These are phyloP conservation scores for Physeter macrocephalus DNA, from an alignment of 2,113 vertebrate species.

Conservation along the genomic window DNA sequence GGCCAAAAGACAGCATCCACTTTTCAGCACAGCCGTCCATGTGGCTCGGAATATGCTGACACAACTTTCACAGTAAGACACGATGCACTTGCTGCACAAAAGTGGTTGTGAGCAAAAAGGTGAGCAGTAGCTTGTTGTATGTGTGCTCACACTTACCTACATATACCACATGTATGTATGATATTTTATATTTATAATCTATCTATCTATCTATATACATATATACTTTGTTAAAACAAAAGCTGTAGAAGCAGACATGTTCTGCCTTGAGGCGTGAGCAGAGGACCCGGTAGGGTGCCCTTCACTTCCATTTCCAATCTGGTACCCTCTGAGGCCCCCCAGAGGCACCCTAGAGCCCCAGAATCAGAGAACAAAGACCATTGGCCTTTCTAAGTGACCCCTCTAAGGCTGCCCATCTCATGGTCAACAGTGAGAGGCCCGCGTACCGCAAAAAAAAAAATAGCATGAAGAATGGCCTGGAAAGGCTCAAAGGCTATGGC, in stretches of 20 bases:
- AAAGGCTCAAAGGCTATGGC: no score
- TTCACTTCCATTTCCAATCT: neutral
- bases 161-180: neutral
- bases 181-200: neutral
- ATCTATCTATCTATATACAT: neutral
- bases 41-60: neutral
- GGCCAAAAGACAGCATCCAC: neutral
- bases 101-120: neutral
- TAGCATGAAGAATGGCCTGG: neutral
- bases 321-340: neutral
- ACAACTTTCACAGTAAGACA: neutral
- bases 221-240: neutral
- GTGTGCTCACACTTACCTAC: no score
- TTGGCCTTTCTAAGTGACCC: neutral
- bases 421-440: no score
- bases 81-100: neutral
- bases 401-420: neutral
- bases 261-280: fast-evolving
- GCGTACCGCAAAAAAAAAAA: no score
- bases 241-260: neutral
- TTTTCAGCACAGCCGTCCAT: neutral
- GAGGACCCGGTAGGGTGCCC: fast-evolving
- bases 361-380: neutral
- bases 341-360: fast-evolving
- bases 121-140: neutral